phyloP scores from a whole-genome alignment of 2,113 vertebrate species.

The Microcebus murinus region DNA sequence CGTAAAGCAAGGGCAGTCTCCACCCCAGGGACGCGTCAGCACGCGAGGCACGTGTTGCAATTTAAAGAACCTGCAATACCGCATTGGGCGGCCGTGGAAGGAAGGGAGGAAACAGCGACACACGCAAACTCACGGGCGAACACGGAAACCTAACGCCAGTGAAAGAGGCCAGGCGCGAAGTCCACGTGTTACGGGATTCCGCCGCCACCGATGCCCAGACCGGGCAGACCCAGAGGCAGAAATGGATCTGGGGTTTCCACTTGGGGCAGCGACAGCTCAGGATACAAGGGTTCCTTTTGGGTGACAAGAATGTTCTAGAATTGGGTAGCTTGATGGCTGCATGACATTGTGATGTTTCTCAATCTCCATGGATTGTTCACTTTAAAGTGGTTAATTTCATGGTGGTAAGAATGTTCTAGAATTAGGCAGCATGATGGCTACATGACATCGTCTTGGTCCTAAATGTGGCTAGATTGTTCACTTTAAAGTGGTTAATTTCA shows the following conservation, averaged over 20 bases:
- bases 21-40: fast-evolving
- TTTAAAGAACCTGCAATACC: fast-evolving
- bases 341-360: fast-evolving
- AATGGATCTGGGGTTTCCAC: not conserved
- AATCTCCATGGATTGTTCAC: not conserved
- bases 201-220: fast-evolving
- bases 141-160: not conserved
- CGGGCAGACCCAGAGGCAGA: not conserved
- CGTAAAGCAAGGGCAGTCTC: not conserved
- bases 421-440: not conserved
- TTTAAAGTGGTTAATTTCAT: not conserved
- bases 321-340: fast-evolving
- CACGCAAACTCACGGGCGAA: fast-evolving
- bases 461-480: not conserved
- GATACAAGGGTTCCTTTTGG: not conserved
- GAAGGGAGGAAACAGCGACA: not conserved
- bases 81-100: not conserved
- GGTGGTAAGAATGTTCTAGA: not conserved
- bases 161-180: too few relatives aligned
- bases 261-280: not conserved
- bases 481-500: not conserved
- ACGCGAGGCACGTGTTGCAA: not conserved
- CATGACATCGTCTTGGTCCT: fast-evolving
- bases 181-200: too few relatives aligned
- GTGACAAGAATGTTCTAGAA: not conserved